These are phyloP conservation scores for Haemorhous mexicanus DNA, from an alignment of 2,113 vertebrate species.

Conservation along the genomic window DNA sequence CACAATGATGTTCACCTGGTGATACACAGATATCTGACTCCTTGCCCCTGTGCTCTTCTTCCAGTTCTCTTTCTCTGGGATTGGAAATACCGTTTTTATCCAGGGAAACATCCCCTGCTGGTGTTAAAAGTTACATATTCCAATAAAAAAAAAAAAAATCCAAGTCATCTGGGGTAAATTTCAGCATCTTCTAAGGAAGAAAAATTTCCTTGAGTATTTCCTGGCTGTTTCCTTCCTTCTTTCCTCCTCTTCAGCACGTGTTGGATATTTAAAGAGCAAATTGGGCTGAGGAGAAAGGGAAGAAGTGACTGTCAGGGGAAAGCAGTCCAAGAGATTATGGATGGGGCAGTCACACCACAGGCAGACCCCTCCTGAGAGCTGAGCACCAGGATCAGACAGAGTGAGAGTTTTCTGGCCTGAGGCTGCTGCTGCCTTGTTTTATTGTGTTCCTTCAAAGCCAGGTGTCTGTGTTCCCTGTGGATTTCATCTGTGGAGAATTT, in stretches of 20 bases:
- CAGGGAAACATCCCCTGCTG: background rate
- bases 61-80: background rate
- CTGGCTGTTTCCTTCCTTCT: background rate
- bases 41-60: background rate
- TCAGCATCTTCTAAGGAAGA: background rate
- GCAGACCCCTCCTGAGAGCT: background rate
- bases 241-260: background rate
- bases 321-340: background rate
- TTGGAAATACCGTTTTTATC: background rate
- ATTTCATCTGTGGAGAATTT: background rate
- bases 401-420: background rate
- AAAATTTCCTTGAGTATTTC: background rate
- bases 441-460: background rate
- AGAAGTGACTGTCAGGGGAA: background rate
- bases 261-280: background rate
- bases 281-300: background rate
- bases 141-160: too few relatives aligned
- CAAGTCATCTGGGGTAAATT: background rate
- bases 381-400: background rate
- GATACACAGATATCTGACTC: background rate
- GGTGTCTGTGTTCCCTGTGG: background rate
- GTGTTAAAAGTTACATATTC: background rate
- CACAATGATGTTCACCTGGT: accelerated
- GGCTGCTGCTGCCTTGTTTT: background rate
- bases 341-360: background rate